Percentiles rank a stretch among this genome's conserved stretches.
Evolutionary conservation across 2,888 invertebrate species (phyloP).

Genomic region (Aplocera efformata): DNA sequence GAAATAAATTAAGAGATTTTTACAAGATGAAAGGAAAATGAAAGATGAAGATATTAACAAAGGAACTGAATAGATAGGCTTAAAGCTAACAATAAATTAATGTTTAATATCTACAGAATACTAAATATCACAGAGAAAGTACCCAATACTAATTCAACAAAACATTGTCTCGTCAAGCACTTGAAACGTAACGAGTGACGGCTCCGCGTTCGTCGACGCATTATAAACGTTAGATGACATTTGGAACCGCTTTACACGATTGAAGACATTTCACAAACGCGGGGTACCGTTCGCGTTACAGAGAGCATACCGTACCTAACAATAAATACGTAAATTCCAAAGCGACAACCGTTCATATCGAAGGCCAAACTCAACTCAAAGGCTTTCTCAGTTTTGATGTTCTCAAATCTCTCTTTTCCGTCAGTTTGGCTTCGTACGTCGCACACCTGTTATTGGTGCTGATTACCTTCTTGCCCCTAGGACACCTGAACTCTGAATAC

Average conservation of each 20-base stretch:
- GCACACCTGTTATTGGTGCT: slow-evolving; percentile 43
- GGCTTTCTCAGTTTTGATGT: slow-evolving; percentile 25
- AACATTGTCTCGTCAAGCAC: slow-evolving; percentile 69
- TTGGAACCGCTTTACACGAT: slow-evolving; percentile 17
- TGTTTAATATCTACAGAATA: slow-evolving; percentile 69
- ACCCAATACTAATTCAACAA: slow-evolving; percentile 78
- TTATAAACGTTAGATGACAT: slow-evolving; percentile 18
- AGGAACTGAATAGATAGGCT: slow-evolving; percentile 63
- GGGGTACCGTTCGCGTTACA: slow-evolving; percentile 34
- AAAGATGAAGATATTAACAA: slow-evolving; percentile 36
- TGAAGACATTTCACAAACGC: slow-evolving; percentile 18
- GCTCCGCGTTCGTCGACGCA: slow-evolving; percentile 14
- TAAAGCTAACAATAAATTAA: slow-evolving; percentile 76
- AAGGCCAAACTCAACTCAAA: slow-evolving; percentile 31
- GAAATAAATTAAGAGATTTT: slow-evolving; percentile 34
- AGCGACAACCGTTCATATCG: slow-evolving; percentile 40
- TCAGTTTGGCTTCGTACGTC: slow-evolving; percentile 49
- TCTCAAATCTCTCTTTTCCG: slow-evolving; percentile 47
- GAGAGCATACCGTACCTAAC: slow-evolving; percentile 44
- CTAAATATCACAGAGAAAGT: slow-evolving; percentile 80
- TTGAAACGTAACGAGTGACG: slow-evolving; percentile 37
- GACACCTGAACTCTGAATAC: slow-evolving; percentile 72
- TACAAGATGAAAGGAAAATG: slow-evolving; percentile 36
- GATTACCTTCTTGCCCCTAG: slow-evolving; percentile 50
- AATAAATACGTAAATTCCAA: slow-evolving; percentile 48